These are phyloP conservation scores for Eremophila alpestris DNA, from an alignment of 2,797 vertebrate genomes.

Conservation along the genomic window DNA sequence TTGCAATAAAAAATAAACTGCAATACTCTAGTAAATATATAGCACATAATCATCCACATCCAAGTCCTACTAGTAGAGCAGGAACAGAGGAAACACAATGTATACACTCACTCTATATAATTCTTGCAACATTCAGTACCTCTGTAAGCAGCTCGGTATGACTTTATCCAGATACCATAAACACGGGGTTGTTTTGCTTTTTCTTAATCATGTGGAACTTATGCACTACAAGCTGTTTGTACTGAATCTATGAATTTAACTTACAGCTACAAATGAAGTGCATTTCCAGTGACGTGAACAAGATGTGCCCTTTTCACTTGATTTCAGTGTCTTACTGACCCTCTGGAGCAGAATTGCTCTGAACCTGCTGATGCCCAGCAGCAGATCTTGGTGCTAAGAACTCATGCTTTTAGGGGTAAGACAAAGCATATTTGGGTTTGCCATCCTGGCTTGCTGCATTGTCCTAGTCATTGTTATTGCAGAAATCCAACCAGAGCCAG, in stretches of 20 bases:
- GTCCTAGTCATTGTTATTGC: not conserved
- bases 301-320: constrained; percentile 4
- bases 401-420: not conserved
- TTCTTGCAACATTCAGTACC: not conserved
- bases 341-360: not conserved
- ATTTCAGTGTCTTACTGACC: not conserved
- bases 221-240: not conserved
- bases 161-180: not conserved
- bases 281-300: not conserved
- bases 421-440: not conserved
- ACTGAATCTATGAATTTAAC: not conserved
- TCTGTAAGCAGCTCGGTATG: not conserved
- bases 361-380: not conserved
- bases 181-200: fast-evolving
- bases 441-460: not conserved
- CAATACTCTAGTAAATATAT: not conserved
- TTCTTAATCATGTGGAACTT: not conserved
- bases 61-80: not conserved
- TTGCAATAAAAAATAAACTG: not conserved
- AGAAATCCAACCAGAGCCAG: not conserved
- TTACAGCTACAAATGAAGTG: not conserved
- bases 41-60: not conserved
- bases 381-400: not conserved
- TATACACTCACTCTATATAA: not conserved
- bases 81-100: not conserved